Percentiles rank a stretch among this genome's conserved stretches.
These are phyloP conservation scores for Monomorium pharaonis DNA, from an alignment of 1,140 invertebrate species.

Conservation along the genomic window DNA sequence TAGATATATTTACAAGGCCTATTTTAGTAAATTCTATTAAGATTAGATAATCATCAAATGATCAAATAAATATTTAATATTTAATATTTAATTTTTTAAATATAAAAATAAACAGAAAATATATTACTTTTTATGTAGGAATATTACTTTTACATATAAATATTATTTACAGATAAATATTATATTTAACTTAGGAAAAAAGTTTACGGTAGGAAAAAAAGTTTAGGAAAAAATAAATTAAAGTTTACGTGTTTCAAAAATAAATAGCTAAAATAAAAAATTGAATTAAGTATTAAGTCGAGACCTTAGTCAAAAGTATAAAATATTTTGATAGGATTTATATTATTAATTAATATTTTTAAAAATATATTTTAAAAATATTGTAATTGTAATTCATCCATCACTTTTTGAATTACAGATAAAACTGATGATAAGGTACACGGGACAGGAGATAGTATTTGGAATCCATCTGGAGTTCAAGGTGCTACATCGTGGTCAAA, in stretches of 20 bases:
- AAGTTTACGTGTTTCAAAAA: no score
- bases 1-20: not conserved
- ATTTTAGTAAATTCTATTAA: not conserved
- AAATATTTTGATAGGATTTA: not conserved
- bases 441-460: not conserved
- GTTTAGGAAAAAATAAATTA: no score
- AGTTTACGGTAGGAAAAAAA: no score
- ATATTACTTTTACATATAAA: no score
- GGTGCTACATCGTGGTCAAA: not conserved
- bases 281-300: no score
- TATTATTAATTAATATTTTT: not conserved
- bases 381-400: not conserved
- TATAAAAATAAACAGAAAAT: no score
- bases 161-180: no score
- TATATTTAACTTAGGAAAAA: no score
- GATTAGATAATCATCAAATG: not conserved
- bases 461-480: not conserved
- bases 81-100: no score
- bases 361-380: slow-evolving; percentile 1
- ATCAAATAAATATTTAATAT: no score
- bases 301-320: not conserved
- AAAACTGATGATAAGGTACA: not conserved
- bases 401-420: slow-evolving; percentile 18
- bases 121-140: no score
- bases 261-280: no score